These are phyloP conservation scores for Chinchilla lanigera DNA, from an alignment of 2,113 vertebrate species.

Conservation along the genomic window DNA sequence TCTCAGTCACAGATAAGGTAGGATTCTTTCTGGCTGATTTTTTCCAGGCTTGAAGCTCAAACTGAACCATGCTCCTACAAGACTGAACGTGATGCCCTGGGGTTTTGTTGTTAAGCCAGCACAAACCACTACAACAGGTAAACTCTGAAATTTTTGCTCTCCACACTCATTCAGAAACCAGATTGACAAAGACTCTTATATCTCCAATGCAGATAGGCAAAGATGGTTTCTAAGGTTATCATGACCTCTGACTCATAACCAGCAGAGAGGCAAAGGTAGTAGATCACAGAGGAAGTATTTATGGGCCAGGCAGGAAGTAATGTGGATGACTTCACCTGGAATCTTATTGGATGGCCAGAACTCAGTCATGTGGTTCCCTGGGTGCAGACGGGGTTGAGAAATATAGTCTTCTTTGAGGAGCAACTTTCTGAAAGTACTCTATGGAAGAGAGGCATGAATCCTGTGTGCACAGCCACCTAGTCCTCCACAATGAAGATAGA, in stretches of 20 bases:
- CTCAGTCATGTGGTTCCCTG: not conserved
- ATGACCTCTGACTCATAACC: not conserved
- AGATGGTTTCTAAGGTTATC: not conserved
- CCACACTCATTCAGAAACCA: not conserved
- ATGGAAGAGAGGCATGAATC: not conserved
- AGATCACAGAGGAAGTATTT: not conserved
- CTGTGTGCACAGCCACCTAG: not conserved
- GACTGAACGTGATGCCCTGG: not conserved
- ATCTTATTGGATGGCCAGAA: not conserved
- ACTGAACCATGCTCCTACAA: not conserved
- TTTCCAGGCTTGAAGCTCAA: not conserved
- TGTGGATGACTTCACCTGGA: not conserved
- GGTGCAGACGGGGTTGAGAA: not conserved
- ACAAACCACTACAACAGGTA: not conserved
- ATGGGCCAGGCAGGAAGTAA: not conserved
- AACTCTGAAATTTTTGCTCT: constrained; percentile 8
- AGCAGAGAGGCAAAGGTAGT: not conserved
- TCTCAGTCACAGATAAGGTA: not conserved
- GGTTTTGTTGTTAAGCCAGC: not conserved
- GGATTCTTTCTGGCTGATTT: not conserved
- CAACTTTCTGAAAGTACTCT: not conserved
- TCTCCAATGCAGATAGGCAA: not conserved
- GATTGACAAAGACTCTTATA: not conserved
- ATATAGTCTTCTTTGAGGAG: not conserved
- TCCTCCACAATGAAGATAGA: not conserved